A percentile compares a stretch with the other conserved stretches of the same genome.
Evolutionary conservation across 1,140 invertebrate genomes (phyloP).

Genomic region (Pygmarrhopalites habei): DNA sequence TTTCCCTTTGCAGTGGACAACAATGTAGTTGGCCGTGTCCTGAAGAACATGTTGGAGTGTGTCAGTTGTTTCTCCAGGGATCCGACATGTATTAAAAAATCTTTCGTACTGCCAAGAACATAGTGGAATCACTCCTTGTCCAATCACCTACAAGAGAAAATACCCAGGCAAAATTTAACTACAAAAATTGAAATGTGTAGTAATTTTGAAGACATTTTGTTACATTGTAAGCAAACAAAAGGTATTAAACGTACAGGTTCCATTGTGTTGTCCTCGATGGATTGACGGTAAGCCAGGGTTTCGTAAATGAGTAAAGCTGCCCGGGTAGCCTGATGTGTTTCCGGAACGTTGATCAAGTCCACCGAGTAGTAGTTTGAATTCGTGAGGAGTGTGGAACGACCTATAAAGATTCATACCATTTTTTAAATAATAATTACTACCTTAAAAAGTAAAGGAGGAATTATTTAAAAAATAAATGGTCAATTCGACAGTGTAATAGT

Average conservation of each 20-base stretch:
- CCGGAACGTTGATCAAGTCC: conserved; percentile 83
- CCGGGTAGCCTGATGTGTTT: conserved; percentile 73
- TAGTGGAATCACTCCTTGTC: conserved; percentile 85
- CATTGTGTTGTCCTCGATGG: conserved; percentile 86
- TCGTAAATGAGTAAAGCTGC: conserved; percentile 83
- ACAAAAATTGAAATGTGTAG: no score
- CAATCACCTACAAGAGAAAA: conserved; percentile 59
- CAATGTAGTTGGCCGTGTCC: conserved; percentile 88
- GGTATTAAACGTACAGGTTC: no score
- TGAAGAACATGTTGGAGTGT: conserved; percentile 69
- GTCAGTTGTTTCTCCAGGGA: conserved; percentile 88
- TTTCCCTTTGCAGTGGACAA: conserved; percentile 86
- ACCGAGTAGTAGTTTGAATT: conserved; percentile 99
- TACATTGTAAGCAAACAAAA: no score
- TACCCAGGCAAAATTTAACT: no score
- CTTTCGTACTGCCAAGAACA: conserved; percentile 98
- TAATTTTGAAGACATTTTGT: no score
- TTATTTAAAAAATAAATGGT: no score
- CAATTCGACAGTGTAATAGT: no score
- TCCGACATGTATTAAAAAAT: conserved; percentile 89
- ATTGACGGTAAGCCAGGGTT: conserved; percentile 74
- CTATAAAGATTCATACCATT: no score
- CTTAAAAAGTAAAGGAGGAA: no score
- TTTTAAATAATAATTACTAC: no score
- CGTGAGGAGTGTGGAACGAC: conserved; percentile 88